Conservation (phyloP, 2,113 vertebrate genomes). For the Jacana jacana region DNA sequence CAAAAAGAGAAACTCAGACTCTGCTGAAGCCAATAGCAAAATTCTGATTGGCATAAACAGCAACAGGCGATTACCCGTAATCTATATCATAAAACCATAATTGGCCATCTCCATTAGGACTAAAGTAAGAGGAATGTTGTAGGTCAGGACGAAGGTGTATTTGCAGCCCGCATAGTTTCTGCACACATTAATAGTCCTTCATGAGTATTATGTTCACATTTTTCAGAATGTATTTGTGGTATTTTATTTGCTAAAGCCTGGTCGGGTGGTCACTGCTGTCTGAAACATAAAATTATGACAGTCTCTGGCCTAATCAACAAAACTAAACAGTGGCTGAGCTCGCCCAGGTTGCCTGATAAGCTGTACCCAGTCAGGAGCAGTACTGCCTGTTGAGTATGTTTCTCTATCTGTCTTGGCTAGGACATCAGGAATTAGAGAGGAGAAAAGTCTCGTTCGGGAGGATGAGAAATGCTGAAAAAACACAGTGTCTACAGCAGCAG, state of each 20-base stretch:
- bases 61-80: background rate
- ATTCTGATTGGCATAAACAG: background rate
- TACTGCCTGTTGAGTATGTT: background rate
- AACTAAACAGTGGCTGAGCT: background rate
- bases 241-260: constrained; percentile 59
- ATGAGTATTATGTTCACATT: constrained; percentile 57
- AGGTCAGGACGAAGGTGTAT: constrained; percentile 41
- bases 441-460: background rate
- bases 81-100: constrained; percentile 27
- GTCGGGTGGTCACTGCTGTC: constrained; percentile 6
- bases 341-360: background rate
- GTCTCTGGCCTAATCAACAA: background rate
- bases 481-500: background rate
- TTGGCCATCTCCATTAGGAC: background rate
- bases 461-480: background rate
- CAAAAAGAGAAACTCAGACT: background rate
- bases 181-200: constrained; percentile 44
- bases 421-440: background rate
- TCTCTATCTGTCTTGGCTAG: background rate
- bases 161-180: constrained; percentile 62
- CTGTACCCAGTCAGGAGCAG: accelerated
- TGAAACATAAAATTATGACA: background rate
- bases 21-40: background rate
- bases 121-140: constrained; percentile 40
- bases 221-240: constrained; percentile 53